Evolutionary conservation across 2,113 vertebrate genomes (phyloP), one percentile per base, ranked within the genome.

Genomic region (Melospiza georgiana): DNA sequence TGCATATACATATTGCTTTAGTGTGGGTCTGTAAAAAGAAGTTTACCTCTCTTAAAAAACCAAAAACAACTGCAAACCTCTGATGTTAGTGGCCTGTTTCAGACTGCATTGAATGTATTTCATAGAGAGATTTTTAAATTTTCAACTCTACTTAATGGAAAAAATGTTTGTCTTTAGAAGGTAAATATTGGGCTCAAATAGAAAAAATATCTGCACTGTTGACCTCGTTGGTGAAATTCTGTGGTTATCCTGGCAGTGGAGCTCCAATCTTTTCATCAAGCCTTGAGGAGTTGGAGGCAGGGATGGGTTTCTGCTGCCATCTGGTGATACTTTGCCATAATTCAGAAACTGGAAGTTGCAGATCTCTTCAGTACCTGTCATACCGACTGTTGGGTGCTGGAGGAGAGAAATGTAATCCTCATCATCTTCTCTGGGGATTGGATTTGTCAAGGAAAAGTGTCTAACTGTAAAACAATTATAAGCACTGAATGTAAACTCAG

Each of bases 251-350:
- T 68, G 54, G 9, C 19, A 28, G 54, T 35, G 63, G 30, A 63
- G 37, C 48, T 77, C n/a, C 58, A 54, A 51, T 49, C 35, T 65
- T 87, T 77, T 27, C 28, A 13, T 78, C 41, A 12, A 58, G 16
- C 12, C 31, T 74, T 21, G 30, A 66, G 46, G 35, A 67, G 10
- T 3, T 44, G 31, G 35, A 77, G 44, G 35, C 35, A 68, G 51
- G 62, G 23, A 39, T 2, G 6, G 52, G 11, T 90, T 94, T 94
- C 69, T 97, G 12, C 76, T 71, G 92, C 90, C 91, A 96, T 68
- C 87, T 97, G 62, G 24, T 87, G 87, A 85, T 67, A 28, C 59
- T 83, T 93, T 58, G 43, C 55, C 21, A 10, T 44, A 79, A 93
- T 83, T 79, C 58, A 85, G 54, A 57, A 84, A 84, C 41, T 68